These are phyloP conservation scores for Heliconius erato DNA, from an alignment of 2,888 invertebrate species.

Conservation along the genomic window DNA sequence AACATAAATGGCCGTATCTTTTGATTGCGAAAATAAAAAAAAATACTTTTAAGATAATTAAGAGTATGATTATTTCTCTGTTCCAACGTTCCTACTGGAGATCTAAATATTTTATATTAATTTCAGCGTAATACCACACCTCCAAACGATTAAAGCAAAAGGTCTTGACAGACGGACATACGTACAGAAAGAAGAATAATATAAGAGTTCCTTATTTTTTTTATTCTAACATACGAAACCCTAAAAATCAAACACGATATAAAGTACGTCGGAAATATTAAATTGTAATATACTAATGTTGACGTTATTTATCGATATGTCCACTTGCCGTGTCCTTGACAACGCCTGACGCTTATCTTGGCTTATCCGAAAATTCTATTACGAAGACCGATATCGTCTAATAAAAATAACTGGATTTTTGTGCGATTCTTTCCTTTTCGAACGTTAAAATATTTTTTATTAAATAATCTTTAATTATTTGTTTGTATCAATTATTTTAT, in stretches of 20 bases:
- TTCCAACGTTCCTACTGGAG: not conserved
- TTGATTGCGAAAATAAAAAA: too few relatives aligned
- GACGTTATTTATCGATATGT: slow-evolving; percentile 40
- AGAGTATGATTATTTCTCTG: too few relatives aligned
- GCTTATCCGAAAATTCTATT: slow-evolving; percentile 50
- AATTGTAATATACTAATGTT: slow-evolving; percentile 35
- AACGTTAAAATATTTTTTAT: too few relatives aligned
- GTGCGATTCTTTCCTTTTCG: not conserved
- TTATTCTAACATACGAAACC: not conserved
- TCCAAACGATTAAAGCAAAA: too few relatives aligned
- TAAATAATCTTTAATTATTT: too few relatives aligned
- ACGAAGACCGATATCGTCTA: slow-evolving; percentile 44
- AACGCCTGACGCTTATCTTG: slow-evolving; percentile 40
- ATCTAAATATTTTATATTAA: not conserved
- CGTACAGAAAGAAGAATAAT: too few relatives aligned
- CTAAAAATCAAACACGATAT: slow-evolving; percentile 24
- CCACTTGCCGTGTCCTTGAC: slow-evolving; percentile 45
- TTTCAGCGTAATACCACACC: not conserved
- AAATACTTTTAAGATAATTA: too few relatives aligned
- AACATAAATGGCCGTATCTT: too few relatives aligned
- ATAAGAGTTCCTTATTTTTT: not conserved
- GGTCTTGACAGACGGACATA: not conserved
- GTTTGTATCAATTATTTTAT: not conserved
- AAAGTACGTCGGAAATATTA: slow-evolving; percentile 25
- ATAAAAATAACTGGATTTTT: slow-evolving; percentile 15